Base-by-base conservation (phyloP, 2,797 vertebrate species). In the Glossophaga mutica region DNA sequence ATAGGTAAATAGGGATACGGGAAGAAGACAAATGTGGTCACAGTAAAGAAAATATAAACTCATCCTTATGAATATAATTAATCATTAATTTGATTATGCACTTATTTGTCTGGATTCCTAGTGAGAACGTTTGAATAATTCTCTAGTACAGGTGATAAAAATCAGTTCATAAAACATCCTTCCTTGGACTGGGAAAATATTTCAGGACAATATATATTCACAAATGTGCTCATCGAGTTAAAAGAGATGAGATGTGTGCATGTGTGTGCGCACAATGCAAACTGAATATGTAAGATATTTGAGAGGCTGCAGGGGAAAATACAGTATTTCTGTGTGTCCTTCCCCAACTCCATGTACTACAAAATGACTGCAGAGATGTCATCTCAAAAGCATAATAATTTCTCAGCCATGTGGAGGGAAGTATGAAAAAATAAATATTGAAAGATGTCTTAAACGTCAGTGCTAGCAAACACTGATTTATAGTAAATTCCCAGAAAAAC, bases 371-470 rank as follows among this genome's bases (percentile, higher is more conserved):
- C 39, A 91, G 42, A 77, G 32, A 95, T 94, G 67, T 94, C 86
- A 96, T 89, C 46, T 90, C 86, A 92, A 92, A 88, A 62, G 85
- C 86, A 95, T 55, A 92, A 89, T 77, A 83, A 71, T 93, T 94
- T 91, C 46, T 94, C 92, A 82, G 59, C 59, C 48, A 91, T 65
- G 50, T 89, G 59, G 18, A 90, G 42, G 6, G 15, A 78, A 32
- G 65, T 79, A 55, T 81, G 22, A 81, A 87, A 57, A 95, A 94
- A 77, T 57, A 46, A 87, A 59, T 87, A 96, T 68, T 93, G 76
- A 94, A 96, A 94, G 57, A 83, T 42, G 22, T 9, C 81, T 90
- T 94, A 87, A 86, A 84, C 9, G 34, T 83, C 29, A 93, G 34
- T 39, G 15, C 73, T 90, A 73, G 55, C 62, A 96, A 95, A 90